phyloP scores from a whole-genome alignment of 53 echinoderm and acorn worm species.

The Crossaster papposus region DNA sequence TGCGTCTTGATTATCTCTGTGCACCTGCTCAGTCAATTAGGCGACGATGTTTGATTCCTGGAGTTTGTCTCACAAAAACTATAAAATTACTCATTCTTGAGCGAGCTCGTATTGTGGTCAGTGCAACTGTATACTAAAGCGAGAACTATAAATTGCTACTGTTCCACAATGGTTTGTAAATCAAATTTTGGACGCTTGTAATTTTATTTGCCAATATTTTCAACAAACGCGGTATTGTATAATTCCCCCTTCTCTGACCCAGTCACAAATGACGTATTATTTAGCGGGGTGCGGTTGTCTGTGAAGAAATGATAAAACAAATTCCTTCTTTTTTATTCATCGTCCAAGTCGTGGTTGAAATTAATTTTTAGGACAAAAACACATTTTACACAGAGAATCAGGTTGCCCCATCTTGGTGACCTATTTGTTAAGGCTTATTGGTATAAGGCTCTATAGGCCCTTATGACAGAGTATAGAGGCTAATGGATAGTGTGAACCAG shows the following conservation, averaged over 20 bases:
- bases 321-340: not conserved
- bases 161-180: not conserved
- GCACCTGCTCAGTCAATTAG: not conserved
- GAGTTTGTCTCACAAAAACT: not conserved
- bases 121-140: no score
- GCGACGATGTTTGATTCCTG: not conserved
- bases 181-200: not conserved
- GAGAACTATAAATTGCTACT: no score
- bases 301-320: not conserved
- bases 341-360: not conserved
- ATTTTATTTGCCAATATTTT: not conserved
- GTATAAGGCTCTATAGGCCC: not conserved
- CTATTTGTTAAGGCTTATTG: not conserved
- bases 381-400: not conserved
- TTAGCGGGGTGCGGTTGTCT: not conserved
- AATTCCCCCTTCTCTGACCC: not conserved
- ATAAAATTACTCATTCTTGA: no score
- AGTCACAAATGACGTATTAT: not conserved
- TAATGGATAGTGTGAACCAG: not conserved
- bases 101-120: no score
- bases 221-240: not conserved
- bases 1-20: not conserved
- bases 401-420: not conserved
- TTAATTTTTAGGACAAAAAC: not conserved
- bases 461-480: not conserved